These are phyloP conservation scores for Menura novaehollandiae DNA, from an alignment of 2,113 vertebrate genomes.

Conservation along the genomic window DNA sequence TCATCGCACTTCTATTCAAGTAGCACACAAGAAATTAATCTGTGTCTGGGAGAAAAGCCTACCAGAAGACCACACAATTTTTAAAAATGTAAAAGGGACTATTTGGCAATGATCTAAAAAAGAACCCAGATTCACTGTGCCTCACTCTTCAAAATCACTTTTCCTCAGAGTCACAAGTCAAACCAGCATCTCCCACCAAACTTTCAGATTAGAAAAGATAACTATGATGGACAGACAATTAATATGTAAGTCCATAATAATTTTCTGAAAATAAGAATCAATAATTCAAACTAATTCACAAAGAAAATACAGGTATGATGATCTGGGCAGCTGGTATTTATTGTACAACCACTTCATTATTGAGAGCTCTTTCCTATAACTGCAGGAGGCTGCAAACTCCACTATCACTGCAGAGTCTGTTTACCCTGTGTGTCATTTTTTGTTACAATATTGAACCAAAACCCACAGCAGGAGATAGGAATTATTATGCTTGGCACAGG, in stretches of 20 bases:
- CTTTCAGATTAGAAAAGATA: background rate
- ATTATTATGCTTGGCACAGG: conserved; percentile 3
- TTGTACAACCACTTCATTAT: background rate
- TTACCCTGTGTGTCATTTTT: background rate
- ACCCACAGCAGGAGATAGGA: background rate
- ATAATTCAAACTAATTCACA: background rate
- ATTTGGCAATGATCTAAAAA: background rate
- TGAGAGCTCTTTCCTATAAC: background rate
- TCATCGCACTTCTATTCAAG: background rate
- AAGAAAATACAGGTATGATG: background rate
- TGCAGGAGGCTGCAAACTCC: background rate
- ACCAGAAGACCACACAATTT: rapidly evolving
- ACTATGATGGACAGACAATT: background rate
- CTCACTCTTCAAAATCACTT: background rate
- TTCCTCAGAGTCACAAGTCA: background rate
- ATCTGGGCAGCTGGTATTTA: background rate
- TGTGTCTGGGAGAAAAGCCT: background rate
- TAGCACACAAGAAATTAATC: background rate
- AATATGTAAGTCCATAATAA: background rate
- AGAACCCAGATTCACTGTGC: background rate
- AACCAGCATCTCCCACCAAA: background rate
- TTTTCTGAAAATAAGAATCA: background rate
- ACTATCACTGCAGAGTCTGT: background rate
- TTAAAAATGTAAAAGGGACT: background rate
- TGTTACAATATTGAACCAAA: background rate